Base-by-base conservation (phyloP, 2,113 vertebrate species). In the Pongo pygmaeus region DNA sequence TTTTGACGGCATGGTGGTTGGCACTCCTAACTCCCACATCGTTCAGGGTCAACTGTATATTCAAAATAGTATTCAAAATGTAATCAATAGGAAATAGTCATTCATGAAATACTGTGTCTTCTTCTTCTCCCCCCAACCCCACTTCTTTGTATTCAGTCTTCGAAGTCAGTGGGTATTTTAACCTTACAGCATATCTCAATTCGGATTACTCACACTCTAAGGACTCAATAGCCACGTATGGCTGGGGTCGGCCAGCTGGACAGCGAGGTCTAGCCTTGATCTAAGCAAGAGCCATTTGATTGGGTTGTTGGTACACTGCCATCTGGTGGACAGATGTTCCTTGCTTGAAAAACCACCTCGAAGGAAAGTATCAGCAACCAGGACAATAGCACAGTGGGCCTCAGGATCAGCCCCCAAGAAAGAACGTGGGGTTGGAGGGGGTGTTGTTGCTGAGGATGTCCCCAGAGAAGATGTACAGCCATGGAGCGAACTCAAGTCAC, bases 241-340 rank as follows among this genome's bases (percentile, higher is more conserved):
- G 32, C 18, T 2, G 2, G 12, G 16, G 27, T 22, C 11, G 3
- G 1, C 46, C 18, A 0, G 50, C 20, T 12, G 30, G 12, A 6
- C 6, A 1, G 27, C 0, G 23, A 2, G 11, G 2, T 38, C 23
- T 20, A 14, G 0, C 8, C 61, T 1, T 0, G 4, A 6, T 23
- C 50, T 16, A 30, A 72, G 18, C 27, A 6, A 22, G 9, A 46
- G 27, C 75, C 8, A 2, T 0, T 20, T 64, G 61, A 64, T 30
- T 30, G 27, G 3, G 18, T 50, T 2, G 0, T 50, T 3, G 50
- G 23, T 57, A 81, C 83, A 78, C 72, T 79, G 96, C 97, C 97
- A 52, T 50, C 98, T 98, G 55, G 97, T 87, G 97, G 98, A 38
- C 16, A 1, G 3, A 67, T 12, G 38, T 8, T 13, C n/a, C 75